phyloP scores from a whole-genome alignment of 2,888 invertebrate species.

The Caenorhabditis uteleia region DNA sequence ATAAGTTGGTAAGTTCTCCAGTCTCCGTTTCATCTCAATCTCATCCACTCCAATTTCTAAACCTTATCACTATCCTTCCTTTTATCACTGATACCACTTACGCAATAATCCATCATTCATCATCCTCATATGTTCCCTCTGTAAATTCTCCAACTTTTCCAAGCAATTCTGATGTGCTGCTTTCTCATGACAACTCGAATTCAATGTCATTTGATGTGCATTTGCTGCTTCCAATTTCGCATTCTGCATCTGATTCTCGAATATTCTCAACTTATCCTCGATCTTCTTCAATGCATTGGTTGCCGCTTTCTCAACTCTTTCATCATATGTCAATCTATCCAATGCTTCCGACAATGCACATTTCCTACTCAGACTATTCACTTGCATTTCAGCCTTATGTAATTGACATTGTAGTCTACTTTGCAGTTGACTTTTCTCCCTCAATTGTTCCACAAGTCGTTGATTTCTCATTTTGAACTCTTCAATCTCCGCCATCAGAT shows the following conservation, averaged over 20 bases:
- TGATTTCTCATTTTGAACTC: constrained; percentile 50
- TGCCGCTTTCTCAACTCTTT: constrained; percentile 44
- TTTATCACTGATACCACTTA: no score
- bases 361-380: constrained; percentile 41
- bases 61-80: no score
- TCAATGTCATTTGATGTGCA: constrained; percentile 58
- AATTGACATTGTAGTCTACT: constrained; percentile 56
- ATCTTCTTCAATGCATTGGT: constrained; percentile 42
- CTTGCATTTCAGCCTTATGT: constrained; percentile 55
- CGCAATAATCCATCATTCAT: constrained; percentile 41
- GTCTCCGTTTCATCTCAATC: constrained; percentile 35
- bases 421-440: constrained; percentile 62
- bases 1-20: constrained; percentile 65
- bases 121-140: constrained; percentile 62
- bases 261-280: constrained; percentile 54
- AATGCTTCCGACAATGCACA: constrained; percentile 56
- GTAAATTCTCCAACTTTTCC: constrained; percentile 66
- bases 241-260: constrained; percentile 54
- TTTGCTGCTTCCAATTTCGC: constrained; percentile 52
- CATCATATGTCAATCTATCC: constrained; percentile 54
- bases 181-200: constrained; percentile 52
- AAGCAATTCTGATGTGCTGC: constrained; percentile 57
- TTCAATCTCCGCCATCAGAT: constrained; percentile 51
- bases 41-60: constrained; percentile 27
- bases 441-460: constrained; percentile 62